Conservation (phyloP, 2,797 vertebrate genomes). For the Momotus momota region DNA sequence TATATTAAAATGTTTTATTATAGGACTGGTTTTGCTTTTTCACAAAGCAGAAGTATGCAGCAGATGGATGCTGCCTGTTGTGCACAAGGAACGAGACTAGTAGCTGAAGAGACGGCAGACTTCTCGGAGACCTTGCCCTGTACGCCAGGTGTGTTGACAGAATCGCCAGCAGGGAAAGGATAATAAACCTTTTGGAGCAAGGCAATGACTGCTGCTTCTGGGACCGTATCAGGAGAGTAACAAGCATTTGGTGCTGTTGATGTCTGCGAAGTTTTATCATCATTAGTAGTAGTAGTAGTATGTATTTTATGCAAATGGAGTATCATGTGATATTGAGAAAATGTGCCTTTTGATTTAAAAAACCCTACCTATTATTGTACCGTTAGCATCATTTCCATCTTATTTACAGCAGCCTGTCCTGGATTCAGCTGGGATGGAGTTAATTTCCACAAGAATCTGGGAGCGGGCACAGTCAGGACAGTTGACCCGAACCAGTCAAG, state of each 20-base stretch:
- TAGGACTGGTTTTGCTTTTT: not conserved
- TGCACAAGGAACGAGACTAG: not conserved
- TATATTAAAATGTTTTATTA: not conserved
- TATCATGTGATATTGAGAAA: not conserved
- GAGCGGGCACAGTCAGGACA: not conserved
- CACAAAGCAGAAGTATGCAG: constrained; percentile 30
- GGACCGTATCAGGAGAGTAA: constrained; percentile 25
- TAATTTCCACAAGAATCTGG: not conserved
- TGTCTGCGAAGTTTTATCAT: constrained; percentile 38
- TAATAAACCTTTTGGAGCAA: constrained; percentile 61
- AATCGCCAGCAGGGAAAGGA: constrained; percentile 59
- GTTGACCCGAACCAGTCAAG: not conserved
- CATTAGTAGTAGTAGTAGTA: not conserved
- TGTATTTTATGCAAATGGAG: not conserved
- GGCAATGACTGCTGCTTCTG: constrained; percentile 47
- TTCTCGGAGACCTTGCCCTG: constrained; percentile 39
- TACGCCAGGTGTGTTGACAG: constrained; percentile 60
- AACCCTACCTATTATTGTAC: not conserved
- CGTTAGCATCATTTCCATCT: not conserved
- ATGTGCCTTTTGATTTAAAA: not conserved
- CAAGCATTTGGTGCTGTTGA: constrained; percentile 44
- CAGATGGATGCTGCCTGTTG: constrained; percentile 58
- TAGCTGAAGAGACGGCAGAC: constrained; percentile 45
- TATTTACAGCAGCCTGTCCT: not conserved
- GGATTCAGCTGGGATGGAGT: not conserved